Base-by-base conservation (phyloP, 2,113 vertebrate species). In the Paracanthobrama guichenoti region DNA sequence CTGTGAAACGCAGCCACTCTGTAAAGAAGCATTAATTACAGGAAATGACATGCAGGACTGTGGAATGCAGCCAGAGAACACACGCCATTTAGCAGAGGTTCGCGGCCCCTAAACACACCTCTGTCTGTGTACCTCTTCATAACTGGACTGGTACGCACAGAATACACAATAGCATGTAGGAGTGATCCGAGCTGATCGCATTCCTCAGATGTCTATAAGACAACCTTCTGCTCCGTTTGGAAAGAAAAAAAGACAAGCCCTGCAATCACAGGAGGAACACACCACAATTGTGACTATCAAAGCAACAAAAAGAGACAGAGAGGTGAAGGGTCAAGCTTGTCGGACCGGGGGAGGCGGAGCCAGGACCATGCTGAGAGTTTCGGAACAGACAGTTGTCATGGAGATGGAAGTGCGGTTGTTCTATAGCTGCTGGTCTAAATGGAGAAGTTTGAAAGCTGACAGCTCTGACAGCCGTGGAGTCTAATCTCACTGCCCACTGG, bases 341-440 rank as follows among this genome's bases (percentile, higher is more conserved):
- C 67, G 6, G 42, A 83, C 57, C 18, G n/a, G 59, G 67, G 71
- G 42, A 44, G 81, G 87, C 55, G 42, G 81, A 83, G 79, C 39
- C 28, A 46, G 76, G 76, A 31, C 50, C 60, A 71, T 84, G 85
- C 55, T 39, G 48, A 64, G 48, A 50, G 80, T 60, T 81, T 10
- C 24, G 22, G 74, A 83, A 83, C 66, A 62, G 55, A 82, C 60
- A 74, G 59, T 82, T 26, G 66, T 87, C 80, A 75, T 74, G 81
- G 50, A 62, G 79, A 87, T 39, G 6, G 16, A 53, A 78, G 18
- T 11, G 9, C 11, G 2, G 18, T 62, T 10, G 20, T 55, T 55
- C 53, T 6, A 48, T 64, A 64, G 42, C 39, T 79, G n/a, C 14
- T 46, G 42, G 39, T 53, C 64, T 81, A 81, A n/a, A 81, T 71